Base-by-base conservation (phyloP, 2,888 invertebrate genomes). In the Phortica okadai region DNA sequence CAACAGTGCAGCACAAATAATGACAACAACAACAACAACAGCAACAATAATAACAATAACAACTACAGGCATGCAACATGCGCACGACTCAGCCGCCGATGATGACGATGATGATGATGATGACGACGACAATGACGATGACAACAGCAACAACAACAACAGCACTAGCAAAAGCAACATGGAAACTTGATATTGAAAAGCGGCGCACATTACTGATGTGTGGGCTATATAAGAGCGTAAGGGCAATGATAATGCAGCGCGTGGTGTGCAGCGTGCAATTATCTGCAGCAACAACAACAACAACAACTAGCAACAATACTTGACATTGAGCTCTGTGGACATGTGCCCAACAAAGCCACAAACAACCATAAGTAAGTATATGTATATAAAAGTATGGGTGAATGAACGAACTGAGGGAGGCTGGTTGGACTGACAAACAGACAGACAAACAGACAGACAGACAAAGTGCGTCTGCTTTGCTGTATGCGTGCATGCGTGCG, bases 1-100 rank as follows among this genome's bases (percentile, higher is more conserved):
- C 87, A 86, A 88, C 85, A 85, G 87, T 85, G 86, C 85, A 86
- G 74, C 74, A 82, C 83, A 79, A 83, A 82, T 85, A 85, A 82
- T 82, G 14, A 33, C 58, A 69, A 44, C 58, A 76, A 69, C 54
- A 74, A 62, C 75, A n/a, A 50, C 54, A 25, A 54, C 74, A 69
- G 44, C 74, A 42, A 69, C 58, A 69, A 45, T 44, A n/a, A 45
- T 44, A n/a, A 45, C 45, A 44, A n/a, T 44, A 16, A 69, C 41
- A n/a, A 45, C 69, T n/a, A 45, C 16, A 21, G 45, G 16, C 42
- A 44, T 42, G 66, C 66, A 41, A 83, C 83, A 83, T 50, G 50
- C 50, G 50, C 50, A 50, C 50, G 50, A 50, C 50, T 50, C 50
- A 50, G 50, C n/a, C 41, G 69, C n/a, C 25, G 58, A 58, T 50